Evolutionary conservation across 2,797 vertebrate genomes (phyloP), one percentile per base, ranked within the genome.

Genomic region (Eleutherodactylus coqui): DNA sequence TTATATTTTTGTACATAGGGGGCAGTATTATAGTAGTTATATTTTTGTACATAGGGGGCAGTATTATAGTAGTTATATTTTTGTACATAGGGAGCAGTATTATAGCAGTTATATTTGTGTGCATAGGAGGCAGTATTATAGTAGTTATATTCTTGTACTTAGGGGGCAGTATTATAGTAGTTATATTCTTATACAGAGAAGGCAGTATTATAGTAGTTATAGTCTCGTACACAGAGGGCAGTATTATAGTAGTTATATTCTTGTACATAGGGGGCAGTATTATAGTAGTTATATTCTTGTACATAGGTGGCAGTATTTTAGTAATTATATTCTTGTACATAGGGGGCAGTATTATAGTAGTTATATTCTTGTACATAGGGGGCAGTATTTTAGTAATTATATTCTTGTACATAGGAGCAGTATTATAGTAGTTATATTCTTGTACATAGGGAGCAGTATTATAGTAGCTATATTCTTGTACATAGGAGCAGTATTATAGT

Each of bases 251-350:
- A 69, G 64, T 38, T 69, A 21, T 69, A 69, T 69, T 69, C 64
- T 24, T 69, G 64, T 69, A 69, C 19, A 69, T 69, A 69, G 64
- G 64, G n/a, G 4, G 64, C 7, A 69, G 17, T 69, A 69, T 69
- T 69, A 69, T 69, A 69, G 64, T 69, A 69, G 64, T 38, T 69
- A 38, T 69, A 69, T 69, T 69, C 64, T 69, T 69, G 64, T 69
- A 69, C 27, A 69, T 69, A 69, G 32, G 64, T 1, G 21, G 64
- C 17, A 69, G 64, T 69, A 69, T 69, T 69, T 38, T 69, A 69
- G 64, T 69, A 69, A 34, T 34, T 64, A 64, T 64, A 64, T 34
- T 34, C 62, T 64, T 34, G 62, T 64, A 64, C 21, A 64, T 64
- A 34, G 62, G 62, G 7, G 53, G 62, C 29, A 64, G 62, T 64